Conservation (phyloP, 23 tunicate genomes). For the Halocynthia roretzi region DNA sequence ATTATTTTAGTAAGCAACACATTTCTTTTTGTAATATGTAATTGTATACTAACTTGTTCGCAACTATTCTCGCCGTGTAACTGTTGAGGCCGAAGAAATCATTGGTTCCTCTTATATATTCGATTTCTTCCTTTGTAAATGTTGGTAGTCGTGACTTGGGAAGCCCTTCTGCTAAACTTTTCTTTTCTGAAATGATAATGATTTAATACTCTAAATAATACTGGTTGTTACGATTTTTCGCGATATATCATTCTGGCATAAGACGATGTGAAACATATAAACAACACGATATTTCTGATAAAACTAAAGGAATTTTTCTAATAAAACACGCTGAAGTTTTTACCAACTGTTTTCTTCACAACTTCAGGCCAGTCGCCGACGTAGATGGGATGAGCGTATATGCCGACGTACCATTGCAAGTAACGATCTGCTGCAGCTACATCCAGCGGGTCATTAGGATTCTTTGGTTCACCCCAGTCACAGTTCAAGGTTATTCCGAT, state of each 20-base stretch:
- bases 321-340: too few relatives aligned
- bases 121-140: constrained; percentile 48
- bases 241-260: too few relatives aligned
- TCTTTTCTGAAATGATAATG: background rate
- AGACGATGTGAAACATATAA: too few relatives aligned
- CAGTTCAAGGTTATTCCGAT: constrained; percentile 66
- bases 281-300: too few relatives aligned
- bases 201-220: too few relatives aligned
- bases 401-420: constrained; percentile 68
- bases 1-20: too few relatives aligned
- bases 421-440: constrained; percentile 67
- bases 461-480: constrained; percentile 80
- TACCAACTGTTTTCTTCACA: constrained; percentile 32
- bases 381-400: constrained; percentile 73
- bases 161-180: constrained; percentile 45
- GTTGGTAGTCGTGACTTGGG: constrained; percentile 49
- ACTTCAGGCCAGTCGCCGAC: constrained; percentile 81
- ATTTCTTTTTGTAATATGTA: too few relatives aligned
- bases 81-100: constrained; percentile 85
- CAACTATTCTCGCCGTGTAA: constrained; percentile 39
- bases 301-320: too few relatives aligned
- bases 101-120: constrained; percentile 32
- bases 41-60: too few relatives aligned
- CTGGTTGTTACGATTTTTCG: too few relatives aligned
- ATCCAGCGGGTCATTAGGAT: constrained; percentile 56